phyloP scores from a whole-genome alignment of 2,113 vertebrate species.

The Pseudonaja textilis region DNA sequence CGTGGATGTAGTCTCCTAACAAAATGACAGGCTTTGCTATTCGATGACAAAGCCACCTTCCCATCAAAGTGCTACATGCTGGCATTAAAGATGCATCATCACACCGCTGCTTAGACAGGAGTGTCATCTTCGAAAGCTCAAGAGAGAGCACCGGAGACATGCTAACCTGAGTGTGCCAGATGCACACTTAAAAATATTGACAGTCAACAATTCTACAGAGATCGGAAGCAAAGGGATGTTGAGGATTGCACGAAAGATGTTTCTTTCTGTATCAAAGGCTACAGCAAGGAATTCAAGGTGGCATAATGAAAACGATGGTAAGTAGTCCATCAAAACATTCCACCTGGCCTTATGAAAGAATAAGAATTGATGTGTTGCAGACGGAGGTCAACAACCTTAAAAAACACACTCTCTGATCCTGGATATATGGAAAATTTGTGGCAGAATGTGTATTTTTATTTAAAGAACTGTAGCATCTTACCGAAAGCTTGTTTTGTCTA shows the following conservation, averaged over 20 bases:
- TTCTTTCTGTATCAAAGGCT: accelerated
- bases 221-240: accelerated
- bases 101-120: conserved; percentile 41
- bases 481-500: neutral
- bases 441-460: neutral
- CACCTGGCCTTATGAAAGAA: neutral
- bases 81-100: conserved; percentile 60
- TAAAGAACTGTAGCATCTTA: neutral
- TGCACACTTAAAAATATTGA: conserved; percentile 17
- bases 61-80: conserved; percentile 57
- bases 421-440: neutral
- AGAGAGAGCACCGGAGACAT: conserved; percentile 20
- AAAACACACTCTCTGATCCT: neutral
- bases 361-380: neutral
- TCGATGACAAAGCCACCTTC: conserved; percentile 52
- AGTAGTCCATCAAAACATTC: neutral
- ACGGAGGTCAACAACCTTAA: neutral
- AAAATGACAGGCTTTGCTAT: conserved; percentile 58
- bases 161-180: neutral
- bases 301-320: neutral
- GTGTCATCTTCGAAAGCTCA: conserved; percentile 59
- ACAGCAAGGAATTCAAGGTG: neutral
- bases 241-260: neutral
- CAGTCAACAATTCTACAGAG: conserved; percentile 20
- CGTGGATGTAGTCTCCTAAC: conserved; percentile 43